These are phyloP conservation scores for Ptychochromis oligacanthus DNA, from an alignment of 2,113 vertebrate genomes.

Conservation along the genomic window DNA sequence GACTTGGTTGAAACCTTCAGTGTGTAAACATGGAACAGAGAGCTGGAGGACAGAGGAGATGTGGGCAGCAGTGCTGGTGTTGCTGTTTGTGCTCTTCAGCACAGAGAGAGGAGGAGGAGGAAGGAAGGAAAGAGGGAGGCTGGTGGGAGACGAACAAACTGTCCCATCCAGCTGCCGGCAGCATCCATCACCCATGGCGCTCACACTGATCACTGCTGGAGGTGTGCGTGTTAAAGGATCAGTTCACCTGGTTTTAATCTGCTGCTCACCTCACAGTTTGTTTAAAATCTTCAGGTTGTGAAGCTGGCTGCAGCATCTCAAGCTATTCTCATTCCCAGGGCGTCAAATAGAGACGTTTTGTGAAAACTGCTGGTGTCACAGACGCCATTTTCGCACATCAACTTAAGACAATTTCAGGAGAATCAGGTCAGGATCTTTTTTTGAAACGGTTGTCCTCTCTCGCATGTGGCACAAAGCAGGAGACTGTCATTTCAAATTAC, in stretches of 20 bases:
- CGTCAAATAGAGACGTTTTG: background rate
- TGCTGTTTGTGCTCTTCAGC: conserved; percentile 53
- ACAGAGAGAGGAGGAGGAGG: conserved; percentile 11
- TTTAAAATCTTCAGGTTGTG: background rate
- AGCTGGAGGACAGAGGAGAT: conserved; percentile 54
- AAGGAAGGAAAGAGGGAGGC: background rate
- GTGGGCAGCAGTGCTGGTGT: conserved; percentile 63
- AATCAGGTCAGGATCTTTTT: background rate
- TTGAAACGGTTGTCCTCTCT: background rate
- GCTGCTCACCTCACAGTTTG: background rate
- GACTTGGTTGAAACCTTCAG: conserved; percentile 9
- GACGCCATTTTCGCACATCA: fast-evolving
- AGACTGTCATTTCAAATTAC: background rate
- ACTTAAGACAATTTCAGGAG: background rate
- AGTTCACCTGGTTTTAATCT: background rate
- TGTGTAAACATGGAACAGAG: conserved; percentile 52
- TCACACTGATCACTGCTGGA: background rate
- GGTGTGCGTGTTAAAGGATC: background rate
- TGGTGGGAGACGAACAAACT: conserved; percentile 21
- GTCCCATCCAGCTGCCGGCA: conserved; percentile 47
- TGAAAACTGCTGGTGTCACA: background rate
- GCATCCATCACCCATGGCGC: conserved; percentile 35
- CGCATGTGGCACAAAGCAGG: background rate
- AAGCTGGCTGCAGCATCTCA: fast-evolving
- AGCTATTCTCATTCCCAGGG: background rate